Evolutionary conservation across 2,113 vertebrate species (phyloP).

Genomic region (Gasterosteus nipponicus): DNA sequence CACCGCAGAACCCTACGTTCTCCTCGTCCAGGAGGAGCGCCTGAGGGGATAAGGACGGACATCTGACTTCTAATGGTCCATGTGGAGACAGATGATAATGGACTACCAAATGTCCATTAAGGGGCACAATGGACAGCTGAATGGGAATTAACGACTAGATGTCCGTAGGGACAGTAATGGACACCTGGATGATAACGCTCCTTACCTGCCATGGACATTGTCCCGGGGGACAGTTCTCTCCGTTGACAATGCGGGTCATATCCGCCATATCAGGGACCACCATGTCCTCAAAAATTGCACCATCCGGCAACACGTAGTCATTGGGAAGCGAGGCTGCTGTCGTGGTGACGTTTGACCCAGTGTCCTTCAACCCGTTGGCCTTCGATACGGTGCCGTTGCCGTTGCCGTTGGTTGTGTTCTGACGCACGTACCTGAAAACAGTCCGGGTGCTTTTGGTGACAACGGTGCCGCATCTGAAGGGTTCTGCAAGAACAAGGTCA

Average conservation of each 20-base stretch:
- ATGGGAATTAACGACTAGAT: not conserved
- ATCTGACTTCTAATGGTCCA: not conserved
- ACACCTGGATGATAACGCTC: not conserved
- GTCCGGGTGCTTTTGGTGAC: constrained; percentile 4
- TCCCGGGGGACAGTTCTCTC: constrained; percentile 83
- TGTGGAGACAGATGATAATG: not conserved
- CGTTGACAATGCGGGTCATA: constrained; percentile 81
- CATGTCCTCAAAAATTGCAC: not conserved
- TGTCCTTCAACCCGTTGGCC: not conserved
- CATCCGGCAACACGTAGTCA: no score
- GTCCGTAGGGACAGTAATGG: not conserved
- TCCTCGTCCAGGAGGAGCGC: constrained; percentile 87
- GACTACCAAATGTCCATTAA: not conserved
- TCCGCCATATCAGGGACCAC: fast-evolving
- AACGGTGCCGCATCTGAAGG: constrained; percentile 66
- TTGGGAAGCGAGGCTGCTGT: not conserved
- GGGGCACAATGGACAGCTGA: not conserved
- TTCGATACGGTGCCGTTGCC: not conserved
- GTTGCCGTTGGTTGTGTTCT: not conserved
- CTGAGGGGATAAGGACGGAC: constrained; percentile 61
- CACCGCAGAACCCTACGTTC: constrained; percentile 87
- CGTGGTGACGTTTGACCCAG: not conserved
- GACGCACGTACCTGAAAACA: constrained; percentile 26
- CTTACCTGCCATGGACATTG: constrained; percentile 96
- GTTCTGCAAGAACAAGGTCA: constrained; percentile 48